Conservation (phyloP, 2,113 vertebrate genomes). For the Ramphastos sulfuratus region DNA sequence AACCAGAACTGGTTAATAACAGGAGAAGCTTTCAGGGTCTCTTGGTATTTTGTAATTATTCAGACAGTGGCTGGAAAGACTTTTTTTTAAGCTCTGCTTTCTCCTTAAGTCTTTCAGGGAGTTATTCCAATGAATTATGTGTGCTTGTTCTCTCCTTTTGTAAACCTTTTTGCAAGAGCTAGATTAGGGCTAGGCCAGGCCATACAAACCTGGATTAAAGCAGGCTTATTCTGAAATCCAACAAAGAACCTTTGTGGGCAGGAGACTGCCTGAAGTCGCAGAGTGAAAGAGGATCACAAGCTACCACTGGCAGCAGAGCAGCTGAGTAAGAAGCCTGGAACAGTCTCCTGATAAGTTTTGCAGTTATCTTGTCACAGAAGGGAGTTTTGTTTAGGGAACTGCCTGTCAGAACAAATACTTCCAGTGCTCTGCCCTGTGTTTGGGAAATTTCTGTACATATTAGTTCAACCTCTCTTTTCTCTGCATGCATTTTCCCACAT, state of each 20-base stretch:
- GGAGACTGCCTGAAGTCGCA: neutral
- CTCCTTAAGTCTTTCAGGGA: neutral
- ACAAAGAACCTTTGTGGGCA: conserved; percentile 16
- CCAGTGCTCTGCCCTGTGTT: neutral
- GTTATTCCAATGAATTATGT: neutral
- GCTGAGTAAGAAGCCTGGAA: neutral
- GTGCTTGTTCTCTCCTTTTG: neutral
- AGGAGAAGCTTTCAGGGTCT: neutral
- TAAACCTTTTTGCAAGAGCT: neutral
- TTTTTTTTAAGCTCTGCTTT: neutral
- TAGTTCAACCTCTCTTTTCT: neutral
- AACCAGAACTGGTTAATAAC: neutral
- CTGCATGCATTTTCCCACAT: neutral
- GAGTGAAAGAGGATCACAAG: neutral
- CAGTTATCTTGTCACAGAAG: neutral
- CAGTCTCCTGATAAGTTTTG: neutral
- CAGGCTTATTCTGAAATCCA: neutral
- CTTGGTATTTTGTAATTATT: neutral
- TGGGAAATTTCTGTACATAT: accelerated
- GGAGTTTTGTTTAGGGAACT: neutral
- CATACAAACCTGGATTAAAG: neutral
- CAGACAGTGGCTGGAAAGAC: neutral
- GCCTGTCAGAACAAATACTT: neutral
- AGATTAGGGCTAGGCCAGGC: neutral
- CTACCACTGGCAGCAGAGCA: neutral